These are phyloP conservation scores for Peromyscus aztecus DNA, from an alignment of 2,797 vertebrate genomes.

Conservation along the genomic window DNA sequence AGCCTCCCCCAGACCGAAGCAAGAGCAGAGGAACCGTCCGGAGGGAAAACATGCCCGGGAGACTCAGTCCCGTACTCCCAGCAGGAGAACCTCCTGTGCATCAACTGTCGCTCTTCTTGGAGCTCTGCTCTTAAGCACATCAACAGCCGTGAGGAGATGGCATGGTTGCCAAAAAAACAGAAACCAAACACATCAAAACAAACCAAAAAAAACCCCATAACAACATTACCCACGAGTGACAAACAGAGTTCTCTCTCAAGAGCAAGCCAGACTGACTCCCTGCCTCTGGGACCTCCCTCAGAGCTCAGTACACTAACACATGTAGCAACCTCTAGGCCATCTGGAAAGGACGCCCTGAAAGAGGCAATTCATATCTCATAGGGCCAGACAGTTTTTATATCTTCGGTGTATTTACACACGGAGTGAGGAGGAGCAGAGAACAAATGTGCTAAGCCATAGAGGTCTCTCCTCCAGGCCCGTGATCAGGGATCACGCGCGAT, in stretches of 20 bases:
- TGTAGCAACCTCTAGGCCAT: conserved; percentile 61
- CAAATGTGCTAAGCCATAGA: background rate
- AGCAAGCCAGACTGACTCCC: conserved; percentile 59
- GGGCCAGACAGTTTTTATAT: background rate
- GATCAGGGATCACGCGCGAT: background rate
- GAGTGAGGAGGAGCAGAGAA: background rate
- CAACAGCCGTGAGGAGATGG: conserved; percentile 70
- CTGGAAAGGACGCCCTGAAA: conserved; percentile 47
- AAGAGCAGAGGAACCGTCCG: background rate
- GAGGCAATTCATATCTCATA: background rate
- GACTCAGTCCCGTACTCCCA: background rate
- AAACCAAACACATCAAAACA: conserved; percentile 81
- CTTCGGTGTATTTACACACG: too few relatives aligned
- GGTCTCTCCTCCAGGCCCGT: too few relatives aligned
- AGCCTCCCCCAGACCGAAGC: background rate
- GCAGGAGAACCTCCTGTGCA: conserved; percentile 47
- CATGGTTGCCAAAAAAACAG: conserved; percentile 82
- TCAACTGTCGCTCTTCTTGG: conserved; percentile 35
- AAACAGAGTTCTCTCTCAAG: conserved; percentile 46
- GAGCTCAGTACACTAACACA: conserved; percentile 36
- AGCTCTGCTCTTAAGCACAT: conserved; percentile 14
- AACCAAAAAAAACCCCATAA: conserved; percentile 77
- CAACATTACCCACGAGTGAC: conserved; percentile 76
- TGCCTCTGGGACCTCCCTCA: conserved; percentile 69
- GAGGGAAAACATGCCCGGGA: background rate